These are phyloP conservation scores for Clepsis dumicolana DNA, from an alignment of 2,888 invertebrate genomes.

Conservation along the genomic window DNA sequence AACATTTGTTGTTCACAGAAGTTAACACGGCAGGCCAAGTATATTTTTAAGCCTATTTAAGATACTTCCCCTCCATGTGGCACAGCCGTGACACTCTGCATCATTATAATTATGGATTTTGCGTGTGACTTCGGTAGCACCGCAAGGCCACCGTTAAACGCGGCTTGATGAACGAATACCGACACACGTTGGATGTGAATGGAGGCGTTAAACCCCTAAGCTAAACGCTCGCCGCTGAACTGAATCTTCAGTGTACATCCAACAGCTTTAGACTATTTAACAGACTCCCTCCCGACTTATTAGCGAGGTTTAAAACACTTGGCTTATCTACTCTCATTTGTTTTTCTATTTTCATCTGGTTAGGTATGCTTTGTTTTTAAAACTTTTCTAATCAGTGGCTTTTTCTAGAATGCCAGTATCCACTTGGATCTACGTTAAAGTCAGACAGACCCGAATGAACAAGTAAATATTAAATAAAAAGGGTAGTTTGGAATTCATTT, in stretches of 20 bases:
- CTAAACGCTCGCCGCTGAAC: not conserved
- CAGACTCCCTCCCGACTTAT: conserved; percentile 4
- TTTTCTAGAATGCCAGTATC: not conserved
- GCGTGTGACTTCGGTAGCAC: conserved; percentile 11
- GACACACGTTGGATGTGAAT: conserved; percentile 34
- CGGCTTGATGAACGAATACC: conserved; percentile 35
- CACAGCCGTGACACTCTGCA: too few relatives aligned
- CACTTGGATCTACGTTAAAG: not conserved
- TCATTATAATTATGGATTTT: too few relatives aligned
- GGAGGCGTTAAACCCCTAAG: conserved; percentile 33
- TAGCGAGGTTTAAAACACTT: not conserved
- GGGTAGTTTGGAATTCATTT: too few relatives aligned
- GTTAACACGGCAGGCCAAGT: too few relatives aligned
- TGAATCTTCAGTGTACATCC: not conserved
- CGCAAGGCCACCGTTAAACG: conserved; percentile 19
- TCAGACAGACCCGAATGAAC: not conserved
- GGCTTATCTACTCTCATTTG: not conserved
- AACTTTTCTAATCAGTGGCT: conserved; percentile 3
- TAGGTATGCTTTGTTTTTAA: not conserved
- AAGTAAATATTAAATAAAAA: too few relatives aligned
- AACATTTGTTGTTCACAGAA: too few relatives aligned
- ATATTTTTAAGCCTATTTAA: too few relatives aligned
- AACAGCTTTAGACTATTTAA: not conserved
- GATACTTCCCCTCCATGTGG: too few relatives aligned
- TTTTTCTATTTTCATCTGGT: not conserved